A percentile compares a stretch with the other conserved stretches of the same genome.
These are phyloP conservation scores for Ptychobarbus kaznakovi DNA, from an alignment of 2,797 vertebrate genomes.

Conservation along the genomic window DNA sequence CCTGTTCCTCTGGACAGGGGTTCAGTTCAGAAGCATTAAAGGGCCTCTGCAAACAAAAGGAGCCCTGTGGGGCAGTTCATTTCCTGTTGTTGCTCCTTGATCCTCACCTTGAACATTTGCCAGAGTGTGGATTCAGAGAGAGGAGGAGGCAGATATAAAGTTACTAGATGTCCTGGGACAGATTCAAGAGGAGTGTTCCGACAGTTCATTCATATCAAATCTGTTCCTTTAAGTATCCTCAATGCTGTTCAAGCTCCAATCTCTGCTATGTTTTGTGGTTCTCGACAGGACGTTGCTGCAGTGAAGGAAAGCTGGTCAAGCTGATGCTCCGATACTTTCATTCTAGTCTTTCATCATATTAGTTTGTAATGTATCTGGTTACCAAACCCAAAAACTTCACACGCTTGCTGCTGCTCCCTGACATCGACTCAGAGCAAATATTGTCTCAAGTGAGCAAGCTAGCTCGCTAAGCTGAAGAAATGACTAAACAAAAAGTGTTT, in stretches of 20 bases:
- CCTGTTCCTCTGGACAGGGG: not conserved
- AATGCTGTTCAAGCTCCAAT: not conserved
- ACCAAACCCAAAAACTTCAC: constrained; percentile 16
- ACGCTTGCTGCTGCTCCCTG: not conserved
- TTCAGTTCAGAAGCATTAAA: constrained; percentile 2
- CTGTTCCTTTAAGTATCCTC: not conserved
- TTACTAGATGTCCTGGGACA: not conserved
- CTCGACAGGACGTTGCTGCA: not conserved
- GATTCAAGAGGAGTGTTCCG: not conserved
- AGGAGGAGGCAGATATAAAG: not conserved
- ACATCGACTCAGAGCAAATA: constrained; percentile 15
- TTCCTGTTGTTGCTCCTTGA: constrained; percentile 35
- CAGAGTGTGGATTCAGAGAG: constrained; percentile 7
- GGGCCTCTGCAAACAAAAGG: constrained; percentile 2
- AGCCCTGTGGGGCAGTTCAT: constrained; percentile 33
- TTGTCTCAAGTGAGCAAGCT: constrained; percentile 13
- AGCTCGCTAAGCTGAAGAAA: not conserved
- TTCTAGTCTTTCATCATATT: constrained; percentile 14
- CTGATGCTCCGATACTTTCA: not conserved
- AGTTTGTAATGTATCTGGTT: constrained; percentile 22
- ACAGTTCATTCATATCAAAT: not conserved
- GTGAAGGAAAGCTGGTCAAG: not conserved
- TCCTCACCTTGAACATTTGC: constrained; percentile 23
- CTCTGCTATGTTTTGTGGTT: not conserved
- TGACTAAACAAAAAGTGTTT: not conserved